Base-by-base conservation (phyloP, 2,797 vertebrate genomes). In the Onychomys leucogaster region DNA sequence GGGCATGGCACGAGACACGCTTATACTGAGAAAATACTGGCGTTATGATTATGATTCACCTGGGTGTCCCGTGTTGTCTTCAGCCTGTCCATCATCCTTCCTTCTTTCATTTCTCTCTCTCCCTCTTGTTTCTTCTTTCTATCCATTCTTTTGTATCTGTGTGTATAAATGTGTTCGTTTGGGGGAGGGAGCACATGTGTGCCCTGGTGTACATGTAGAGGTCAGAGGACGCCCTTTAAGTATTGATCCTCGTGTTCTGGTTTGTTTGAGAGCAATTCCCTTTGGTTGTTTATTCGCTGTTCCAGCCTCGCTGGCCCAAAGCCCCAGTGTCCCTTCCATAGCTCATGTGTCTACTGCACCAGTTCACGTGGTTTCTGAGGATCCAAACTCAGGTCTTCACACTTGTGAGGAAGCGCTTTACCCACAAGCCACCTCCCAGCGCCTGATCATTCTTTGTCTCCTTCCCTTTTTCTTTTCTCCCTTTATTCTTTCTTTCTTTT, bases 1-100 rank as follows among this genome's bases (percentile, higher is more conserved):
- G 52, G 67, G 41, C 78, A 76, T 52, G 29, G 29, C 57, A 17
- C 3, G 71, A 71, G 61, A 41, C 7, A 43, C 14, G 17, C 73
- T 80, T 90, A 90, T 8, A 57, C 77, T 80, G 86, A 96, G 89
- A 96, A 89, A 63, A 67, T 52, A 8, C 21, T 94, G 94, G 95
- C 83, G 77, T 69, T 92, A 49, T 32, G 49, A 83, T 69, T 92
- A 49, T 32, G 49, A 83, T 71, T 83, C 55, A 86, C 75, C 84
- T 87, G 67, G 52, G 21, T 49, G 13, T 55, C 65, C 81, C 67
- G 21, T 13, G n/a, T 63, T 81, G 34, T 61, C 55, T 65, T 81
- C 29, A 52, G 46, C 63, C 59, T 77, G 34, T 10, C 16, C 59
- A 49, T 9, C 55, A 82, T 57, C 13, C n/a, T 43, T 52, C 16